Evolutionary conservation across 2,797 vertebrate species (phyloP), one percentile per base, ranked within the genome.

Genomic region (Sebastiscus albofasciatus): DNA sequence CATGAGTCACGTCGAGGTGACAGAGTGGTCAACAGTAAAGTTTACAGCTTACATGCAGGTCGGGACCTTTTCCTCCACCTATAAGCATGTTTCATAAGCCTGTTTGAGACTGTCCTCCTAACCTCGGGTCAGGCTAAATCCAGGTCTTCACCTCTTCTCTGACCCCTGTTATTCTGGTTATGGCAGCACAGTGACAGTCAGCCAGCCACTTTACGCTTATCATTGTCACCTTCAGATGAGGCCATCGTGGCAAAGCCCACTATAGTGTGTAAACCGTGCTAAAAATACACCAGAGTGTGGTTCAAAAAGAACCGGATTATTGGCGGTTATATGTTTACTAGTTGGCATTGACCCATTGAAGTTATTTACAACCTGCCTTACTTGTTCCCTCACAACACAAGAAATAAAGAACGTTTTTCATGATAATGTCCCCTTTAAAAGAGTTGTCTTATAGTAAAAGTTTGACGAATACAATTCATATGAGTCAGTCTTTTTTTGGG

Each of bases 1-100:
- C 5, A 10, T n/a, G 34, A 79, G 55, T 82, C 39, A n/a, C 1
- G 33, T 22, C 2, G 4, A 24, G 76, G 14, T 66, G 46, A 61
- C 62, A 8, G 5, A 11, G 6, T 33, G 46, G 70, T 39, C 29
- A 64, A 8, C 62, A 46, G 16, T 60, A 52, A 11, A 27, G 58
- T 67, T 75, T 12, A 9, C 26, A 72, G 72, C 60, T 75, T 59
- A 56, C 67, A 22, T 16, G 31, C n/a, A 67, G 70, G 39, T 46
- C 39, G 71, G 20, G 22, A 46, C 62, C 36, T 64, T 8, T n/a
- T 46, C 24, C n/a, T 54, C 24, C 22, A 9, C 58, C 49, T 85
- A 20, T 20, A 84, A 90, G 86, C 79, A 77, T 69, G 85, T 89
- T 90, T 93, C 67, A 91, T 91, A 94, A 94, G 77, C 77, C 55